Conservation (phyloP, 2,888 invertebrate species). For the Drosophila pullipes region DNA sequence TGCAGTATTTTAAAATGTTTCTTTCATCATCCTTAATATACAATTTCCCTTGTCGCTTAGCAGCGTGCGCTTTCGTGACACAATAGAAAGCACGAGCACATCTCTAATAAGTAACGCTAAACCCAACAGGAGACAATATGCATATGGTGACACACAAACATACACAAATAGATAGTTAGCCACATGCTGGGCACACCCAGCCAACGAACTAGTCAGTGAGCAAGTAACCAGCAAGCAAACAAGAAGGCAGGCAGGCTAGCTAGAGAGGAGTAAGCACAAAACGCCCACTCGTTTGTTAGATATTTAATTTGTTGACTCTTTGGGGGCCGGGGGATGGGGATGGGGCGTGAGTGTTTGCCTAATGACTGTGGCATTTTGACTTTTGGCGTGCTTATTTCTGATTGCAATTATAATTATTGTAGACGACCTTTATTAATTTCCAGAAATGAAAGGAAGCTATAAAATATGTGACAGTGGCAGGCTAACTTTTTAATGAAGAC, state of each 20-base stretch:
- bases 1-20: background rate
- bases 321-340: conserved; percentile 18
- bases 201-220: background rate
- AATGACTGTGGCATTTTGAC: conserved; percentile 68
- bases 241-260: background rate
- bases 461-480: conserved; percentile 1
- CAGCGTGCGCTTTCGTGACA: background rate
- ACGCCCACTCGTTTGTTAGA: conserved; percentile 45
- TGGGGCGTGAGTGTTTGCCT: conserved; percentile 35
- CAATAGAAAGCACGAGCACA: background rate
- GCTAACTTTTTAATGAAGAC: background rate
- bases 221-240: conserved; percentile 2
- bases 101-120: background rate
- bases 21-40: too few relatives aligned
- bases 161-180: conserved; percentile 27
- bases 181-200: conserved; percentile 75
- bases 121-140: conserved; percentile 56
- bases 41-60: background rate
- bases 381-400: conserved; percentile 56
- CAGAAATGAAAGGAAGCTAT: background rate
- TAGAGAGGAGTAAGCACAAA: conserved; percentile 35
- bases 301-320: conserved; percentile 66
- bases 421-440: conserved; percentile 37
- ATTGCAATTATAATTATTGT: conserved; percentile 66
- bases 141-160: conserved; percentile 46